Evolutionary conservation across 2,113 vertebrate species (phyloP).

Genomic region (Cepphus grylle): DNA sequence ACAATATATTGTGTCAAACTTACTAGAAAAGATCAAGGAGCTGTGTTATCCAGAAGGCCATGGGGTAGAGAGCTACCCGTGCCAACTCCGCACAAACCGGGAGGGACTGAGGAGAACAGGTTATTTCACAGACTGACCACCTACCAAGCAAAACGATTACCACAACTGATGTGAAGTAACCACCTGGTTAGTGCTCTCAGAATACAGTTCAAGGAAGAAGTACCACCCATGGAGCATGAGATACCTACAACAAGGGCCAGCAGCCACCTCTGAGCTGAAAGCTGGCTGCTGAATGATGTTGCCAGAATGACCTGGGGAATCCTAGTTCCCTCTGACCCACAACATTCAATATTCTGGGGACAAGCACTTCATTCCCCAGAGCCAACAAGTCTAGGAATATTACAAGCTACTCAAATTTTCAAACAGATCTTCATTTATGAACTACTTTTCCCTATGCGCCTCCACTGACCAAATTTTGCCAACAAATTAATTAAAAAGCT

Average conservation of each 20-base stretch:
- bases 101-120: rapidly evolving
- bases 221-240: neutral
- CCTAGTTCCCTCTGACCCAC: rapidly evolving
- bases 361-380: neutral
- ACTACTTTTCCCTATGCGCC: neutral
- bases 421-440: neutral
- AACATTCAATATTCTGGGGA: neutral
- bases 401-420: neutral
- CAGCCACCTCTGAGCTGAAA: neutral
- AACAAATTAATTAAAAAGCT: neutral
- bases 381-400: neutral
- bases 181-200: too few relatives aligned
- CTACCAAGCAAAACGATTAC: neutral
- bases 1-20: neutral
- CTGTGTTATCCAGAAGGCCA: neutral
- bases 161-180: neutral
- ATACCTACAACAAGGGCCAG: neutral
- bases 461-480: neutral
- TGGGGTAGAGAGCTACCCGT: neutral
- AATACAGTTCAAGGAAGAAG: neutral
- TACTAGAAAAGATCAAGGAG: neutral
- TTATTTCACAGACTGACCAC: neutral
- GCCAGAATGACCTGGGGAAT: neutral
- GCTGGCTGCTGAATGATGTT: neutral
- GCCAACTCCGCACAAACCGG: neutral